Conservation (phyloP, 2,113 vertebrate species). For the Pholis gunnellus region DNA sequence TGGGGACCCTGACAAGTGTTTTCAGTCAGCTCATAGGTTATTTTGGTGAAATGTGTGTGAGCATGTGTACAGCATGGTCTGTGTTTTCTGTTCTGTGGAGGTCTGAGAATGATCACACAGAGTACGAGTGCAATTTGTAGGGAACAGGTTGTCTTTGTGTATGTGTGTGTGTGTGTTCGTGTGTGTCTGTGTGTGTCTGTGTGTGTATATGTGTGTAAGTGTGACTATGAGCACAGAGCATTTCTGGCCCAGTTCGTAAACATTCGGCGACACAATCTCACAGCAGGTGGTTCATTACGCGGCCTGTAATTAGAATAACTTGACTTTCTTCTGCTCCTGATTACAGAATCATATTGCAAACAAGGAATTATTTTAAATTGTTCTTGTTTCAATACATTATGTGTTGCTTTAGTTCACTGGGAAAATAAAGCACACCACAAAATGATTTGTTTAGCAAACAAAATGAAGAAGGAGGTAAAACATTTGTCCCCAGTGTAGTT, state of each 20-base stretch:
- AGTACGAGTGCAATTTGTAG: constrained; percentile 47
- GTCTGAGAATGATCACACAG: constrained; percentile 32
- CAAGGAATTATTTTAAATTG: constrained; percentile 39
- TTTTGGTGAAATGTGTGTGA: constrained; percentile 26
- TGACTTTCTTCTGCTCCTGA: constrained; percentile 70
- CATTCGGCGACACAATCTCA: constrained; percentile 55
- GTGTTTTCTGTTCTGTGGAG: constrained; percentile 7
- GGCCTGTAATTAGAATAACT: constrained; percentile 74
- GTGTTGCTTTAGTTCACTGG: constrained; percentile 40
- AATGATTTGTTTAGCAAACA: background rate
- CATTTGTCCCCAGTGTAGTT: background rate
- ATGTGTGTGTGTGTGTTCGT: constrained; percentile 13
- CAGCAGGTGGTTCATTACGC: constrained; percentile 78
- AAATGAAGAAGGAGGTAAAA: background rate
- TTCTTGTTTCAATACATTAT: constrained; percentile 52
- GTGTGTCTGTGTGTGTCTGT: constrained; percentile 14
- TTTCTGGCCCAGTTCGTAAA: constrained; percentile 63
- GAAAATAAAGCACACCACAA: background rate
- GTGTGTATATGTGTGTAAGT: constrained; percentile 12
- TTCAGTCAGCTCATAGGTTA: constrained; percentile 22
- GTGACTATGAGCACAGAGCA: constrained; percentile 32
- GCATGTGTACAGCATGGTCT: too few species aligned
- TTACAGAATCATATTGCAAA: constrained; percentile 75
- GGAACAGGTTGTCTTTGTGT: constrained; percentile 24
- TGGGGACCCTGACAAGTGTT: constrained; percentile 2